Evolutionary conservation across 2,113 vertebrate genomes (phyloP).

Genomic region (Cheilinus undulatus): DNA sequence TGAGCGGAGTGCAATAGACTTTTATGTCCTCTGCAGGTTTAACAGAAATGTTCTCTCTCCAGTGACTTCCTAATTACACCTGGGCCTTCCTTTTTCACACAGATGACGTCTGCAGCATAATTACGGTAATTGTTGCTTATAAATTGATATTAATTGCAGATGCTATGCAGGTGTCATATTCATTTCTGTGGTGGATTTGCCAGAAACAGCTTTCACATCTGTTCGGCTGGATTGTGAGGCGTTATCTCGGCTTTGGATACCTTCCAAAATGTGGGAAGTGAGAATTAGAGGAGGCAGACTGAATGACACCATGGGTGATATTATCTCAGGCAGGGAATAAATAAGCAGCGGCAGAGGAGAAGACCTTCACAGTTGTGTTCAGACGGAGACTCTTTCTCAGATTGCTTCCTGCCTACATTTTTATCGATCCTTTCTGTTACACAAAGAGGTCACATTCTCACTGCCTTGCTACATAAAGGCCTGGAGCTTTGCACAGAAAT

Average conservation of each 20-base stretch:
- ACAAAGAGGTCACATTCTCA: constrained; percentile 22
- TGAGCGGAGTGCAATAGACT: neutral
- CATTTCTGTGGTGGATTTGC: constrained; percentile 18
- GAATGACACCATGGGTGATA: constrained; percentile 32
- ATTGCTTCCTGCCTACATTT: constrained; percentile 41
- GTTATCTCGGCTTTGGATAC: constrained; percentile 11
- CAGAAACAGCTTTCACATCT: constrained; percentile 19
- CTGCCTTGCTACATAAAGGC: neutral
- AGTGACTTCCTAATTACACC: neutral
- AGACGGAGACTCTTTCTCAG: constrained; percentile 20
- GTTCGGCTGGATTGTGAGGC: constrained; percentile 5
- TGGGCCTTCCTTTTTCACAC: neutral
- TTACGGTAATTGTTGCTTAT: constrained; percentile 16
- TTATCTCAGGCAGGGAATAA: constrained; percentile 53
- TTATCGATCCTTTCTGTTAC: constrained; percentile 45
- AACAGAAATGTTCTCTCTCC: constrained; percentile 4
- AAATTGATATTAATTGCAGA: constrained; percentile 26
- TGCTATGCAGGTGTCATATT: constrained; percentile 27
- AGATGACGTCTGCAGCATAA: neutral
- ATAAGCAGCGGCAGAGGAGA: constrained; percentile 32
- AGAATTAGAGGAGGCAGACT: constrained; percentile 54
- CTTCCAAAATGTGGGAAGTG: constrained; percentile 44
- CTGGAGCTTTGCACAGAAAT: neutral
- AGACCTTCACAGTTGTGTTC: constrained; percentile 46
- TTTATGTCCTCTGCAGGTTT: neutral